Conservation (phyloP, 2,888 invertebrate species). For the Trilocha varians region DNA sequence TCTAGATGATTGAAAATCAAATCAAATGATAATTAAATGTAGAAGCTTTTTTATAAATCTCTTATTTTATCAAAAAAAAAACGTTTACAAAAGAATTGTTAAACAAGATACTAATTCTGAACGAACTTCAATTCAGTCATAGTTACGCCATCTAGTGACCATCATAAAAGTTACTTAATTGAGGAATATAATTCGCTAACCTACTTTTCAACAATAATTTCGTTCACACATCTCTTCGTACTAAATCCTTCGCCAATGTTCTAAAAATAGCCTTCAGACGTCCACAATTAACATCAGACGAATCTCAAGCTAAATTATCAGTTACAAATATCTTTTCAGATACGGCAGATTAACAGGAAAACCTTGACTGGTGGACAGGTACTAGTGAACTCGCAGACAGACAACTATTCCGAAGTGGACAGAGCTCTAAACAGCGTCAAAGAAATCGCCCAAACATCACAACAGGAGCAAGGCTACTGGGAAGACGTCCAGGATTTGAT, state of each 20-base stretch:
- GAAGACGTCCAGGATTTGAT: conserved; percentile 37
- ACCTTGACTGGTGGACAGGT: conserved; percentile 51
- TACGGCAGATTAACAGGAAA: conserved; percentile 43
- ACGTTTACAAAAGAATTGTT: too few relatives aligned
- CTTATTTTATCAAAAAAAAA: too few relatives aligned
- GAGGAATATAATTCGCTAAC: too few relatives aligned
- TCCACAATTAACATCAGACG: not conserved
- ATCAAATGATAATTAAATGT: too few relatives aligned
- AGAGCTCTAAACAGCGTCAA: conserved; percentile 33
- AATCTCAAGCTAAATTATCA: not conserved
- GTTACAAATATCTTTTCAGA: conserved; percentile 34
- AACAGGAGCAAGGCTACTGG: conserved; percentile 31
- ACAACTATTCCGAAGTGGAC: conserved; percentile 30
- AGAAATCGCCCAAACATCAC: conserved; percentile 26
- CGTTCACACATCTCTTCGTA: too few relatives aligned
- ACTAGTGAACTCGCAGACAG: conserved; percentile 31
- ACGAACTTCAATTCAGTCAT: too few relatives aligned
- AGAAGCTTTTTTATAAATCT: too few relatives aligned
- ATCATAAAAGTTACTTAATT: too few relatives aligned
- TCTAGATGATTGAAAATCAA: too few relatives aligned
- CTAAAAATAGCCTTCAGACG: not conserved
- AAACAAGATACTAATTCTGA: too few relatives aligned
- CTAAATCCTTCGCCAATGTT: not conserved
- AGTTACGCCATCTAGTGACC: too few relatives aligned
- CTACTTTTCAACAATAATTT: too few relatives aligned